These are phyloP conservation scores for Acrossocheilus fasciatus DNA, from an alignment of 2,797 vertebrate genomes.

Conservation along the genomic window DNA sequence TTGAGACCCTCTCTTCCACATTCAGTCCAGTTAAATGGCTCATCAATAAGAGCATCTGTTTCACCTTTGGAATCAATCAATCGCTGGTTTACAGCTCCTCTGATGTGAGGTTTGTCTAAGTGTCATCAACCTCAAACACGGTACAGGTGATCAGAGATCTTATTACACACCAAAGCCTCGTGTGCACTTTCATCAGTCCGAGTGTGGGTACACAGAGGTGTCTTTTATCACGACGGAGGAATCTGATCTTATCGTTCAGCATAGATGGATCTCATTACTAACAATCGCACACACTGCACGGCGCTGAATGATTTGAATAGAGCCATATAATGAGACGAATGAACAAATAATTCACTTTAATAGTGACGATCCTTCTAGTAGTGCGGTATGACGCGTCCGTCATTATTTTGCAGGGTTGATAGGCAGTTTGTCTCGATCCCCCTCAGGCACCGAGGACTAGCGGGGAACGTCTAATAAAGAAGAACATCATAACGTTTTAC, in stretches of 20 bases:
- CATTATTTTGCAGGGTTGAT: constrained; percentile 51
- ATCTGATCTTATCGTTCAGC: constrained; percentile 49
- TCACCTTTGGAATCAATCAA: constrained; percentile 74
- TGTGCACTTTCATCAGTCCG: constrained; percentile 48
- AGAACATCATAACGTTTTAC: constrained; percentile 58
- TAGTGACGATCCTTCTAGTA: constrained; percentile 36
- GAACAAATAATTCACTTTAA: constrained; percentile 51
- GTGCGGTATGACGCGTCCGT: constrained; percentile 30
- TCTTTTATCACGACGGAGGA: constrained; percentile 52
- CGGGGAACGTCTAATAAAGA: constrained; percentile 54
- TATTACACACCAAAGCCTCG: constrained; percentile 55
- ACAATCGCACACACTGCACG: constrained; percentile 35
- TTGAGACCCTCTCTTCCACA: constrained; percentile 20
- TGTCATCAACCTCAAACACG: constrained; percentile 55
- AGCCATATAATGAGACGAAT: constrained; percentile 41
- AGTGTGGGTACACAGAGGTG: constrained; percentile 51
- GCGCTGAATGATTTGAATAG: constrained; percentile 37
- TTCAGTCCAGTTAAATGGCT: constrained; percentile 67
- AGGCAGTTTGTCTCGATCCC: constrained; percentile 50
- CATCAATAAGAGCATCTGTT: constrained; percentile 69
- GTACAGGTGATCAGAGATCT: constrained; percentile 57
- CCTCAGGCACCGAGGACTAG: constrained; percentile 39
- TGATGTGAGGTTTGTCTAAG: constrained; percentile 55
- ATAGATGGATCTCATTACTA: constrained; percentile 49
- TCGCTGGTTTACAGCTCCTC: constrained; percentile 56